Evolutionary conservation across 1,140 invertebrate species (phyloP), one percentile per base, ranked within the genome.

Genomic region (Sinella curviseta): DNA sequence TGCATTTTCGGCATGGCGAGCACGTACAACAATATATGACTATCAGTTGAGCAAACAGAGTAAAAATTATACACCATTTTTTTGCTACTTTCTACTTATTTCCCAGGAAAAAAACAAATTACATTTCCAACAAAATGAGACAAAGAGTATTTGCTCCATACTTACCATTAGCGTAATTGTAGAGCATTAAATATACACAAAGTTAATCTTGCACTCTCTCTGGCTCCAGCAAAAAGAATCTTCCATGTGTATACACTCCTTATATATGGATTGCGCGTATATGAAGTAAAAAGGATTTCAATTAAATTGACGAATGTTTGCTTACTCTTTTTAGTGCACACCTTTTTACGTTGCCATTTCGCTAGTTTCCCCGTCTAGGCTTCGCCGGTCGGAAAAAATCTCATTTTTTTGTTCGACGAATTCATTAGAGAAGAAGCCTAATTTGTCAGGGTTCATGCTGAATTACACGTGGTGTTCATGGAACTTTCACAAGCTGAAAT

Each of bases 391-490:
- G 4, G 24, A 60, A 60, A 60, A 60, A 60, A 60, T 60, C 57
- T 60, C 57, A 60, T 48, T n/a, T 48, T 48, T 12, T 12, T 48
- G 39, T 60, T 60, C 57, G 24, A 60, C 14, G 57, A 60, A 60
- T 60, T 60, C 57, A 60, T 60, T 60, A 60, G 57, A 26, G 24
- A 26, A 60, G 57, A 60, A 60, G 57, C 57, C 57, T 60, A 60
- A 60, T 60, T 60, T 60, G 8, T 48, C 39, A 48, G 8, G 39
- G 20, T 48, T 20, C 39, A 48, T 12, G 8, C 39, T 12, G 39
- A 48, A 48, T 48, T n/a, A n/a, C n/a, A n/a, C n/a, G n/a, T n/a
- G n/a, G n/a, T n/a, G n/a, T n/a, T n/a, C n/a, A n/a, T n/a, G n/a
- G n/a, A n/a, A n/a, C n/a, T n/a, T n/a, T n/a, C n/a, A n/a, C n/a